These are phyloP conservation scores for Psettodes erumei DNA, from an alignment of 2,113 vertebrate species.

Conservation along the genomic window DNA sequence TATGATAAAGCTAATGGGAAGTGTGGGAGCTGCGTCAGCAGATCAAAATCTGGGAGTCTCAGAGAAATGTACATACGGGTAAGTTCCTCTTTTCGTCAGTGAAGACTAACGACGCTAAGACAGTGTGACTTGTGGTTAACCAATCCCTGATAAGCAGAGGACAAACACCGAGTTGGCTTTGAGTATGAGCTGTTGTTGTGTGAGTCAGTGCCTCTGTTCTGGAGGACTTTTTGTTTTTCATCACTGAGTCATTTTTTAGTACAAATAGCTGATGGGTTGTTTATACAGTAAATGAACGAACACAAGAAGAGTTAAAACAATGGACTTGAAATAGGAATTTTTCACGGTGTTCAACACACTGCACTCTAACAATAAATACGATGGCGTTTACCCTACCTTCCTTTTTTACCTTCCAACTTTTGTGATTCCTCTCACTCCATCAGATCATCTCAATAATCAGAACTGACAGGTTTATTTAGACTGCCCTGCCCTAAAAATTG, in stretches of 20 bases:
- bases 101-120: constrained; percentile 25
- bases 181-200: constrained; percentile 65
- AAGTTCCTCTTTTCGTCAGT: constrained; percentile 53
- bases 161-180: constrained; percentile 54
- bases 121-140: constrained; percentile 17
- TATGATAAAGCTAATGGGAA: constrained; percentile 46
- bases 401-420: not conserved
- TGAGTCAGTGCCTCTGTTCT: constrained; percentile 77
- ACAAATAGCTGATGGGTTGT: constrained; percentile 58
- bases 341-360: too few relatives aligned
- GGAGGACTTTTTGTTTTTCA: constrained; percentile 67
- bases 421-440: not conserved
- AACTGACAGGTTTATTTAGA: not conserved
- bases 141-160: constrained; percentile 41
- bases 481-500: not conserved
- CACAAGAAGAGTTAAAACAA: constrained; percentile 6
- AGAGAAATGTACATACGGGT: constrained; percentile 13
- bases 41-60: constrained; percentile 9
- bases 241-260: constrained; percentile 66
- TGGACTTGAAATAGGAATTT: too few relatives aligned
- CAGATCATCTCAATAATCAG: not conserved
- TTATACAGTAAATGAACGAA: constrained; percentile 56
- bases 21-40: constrained; percentile 43
- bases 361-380: not conserved
- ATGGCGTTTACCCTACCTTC: not conserved